Evolutionary conservation across 2,888 invertebrate species (phyloP), one percentile per base, ranked within the genome.

Genomic region (Tinea pellionella): DNA sequence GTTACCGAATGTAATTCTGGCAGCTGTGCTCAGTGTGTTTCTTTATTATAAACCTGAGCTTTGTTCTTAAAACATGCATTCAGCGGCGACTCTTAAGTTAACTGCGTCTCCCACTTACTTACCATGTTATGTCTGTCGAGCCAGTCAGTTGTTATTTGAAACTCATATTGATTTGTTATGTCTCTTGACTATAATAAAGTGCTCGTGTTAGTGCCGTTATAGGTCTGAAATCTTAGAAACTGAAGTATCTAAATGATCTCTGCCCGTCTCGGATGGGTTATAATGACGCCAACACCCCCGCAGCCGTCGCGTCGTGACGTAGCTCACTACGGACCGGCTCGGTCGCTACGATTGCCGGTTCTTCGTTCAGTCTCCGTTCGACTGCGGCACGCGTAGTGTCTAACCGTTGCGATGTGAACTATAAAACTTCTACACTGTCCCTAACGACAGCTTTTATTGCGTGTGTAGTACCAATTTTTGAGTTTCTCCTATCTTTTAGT

Each of bases 321-420:
- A 65, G 67, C 53, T 53, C 19, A 24, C 53, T 15, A 19, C 55
- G 55, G 12, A 29, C 24, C 55, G 58, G 41, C 58, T 47, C 13
- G 63, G 60, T 12, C 41, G 47, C 43, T 16, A 18, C 67, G 57
- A 62, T 29, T 74, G 73, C 68, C 41, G 42, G 19, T 32, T 24
- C 57, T 19, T n/a, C 57, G 32, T 15, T 11, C 78, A 86, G 86
- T 86, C 84, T 81, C 70, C 78, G 80, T 80, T 77, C 84, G 72
- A 77, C 77, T 80, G 82, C 84, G 84, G 80, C 84, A 80, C 85
- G 74, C 76, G 78, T 78, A 77, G 84, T 82, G 81, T 83, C 78
- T 78, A 77, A 68, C 83, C 85, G 87, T 69, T 87, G 87, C 82
- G 77, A 87, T 87, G 87, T 87, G 83, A 87, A 85, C 87, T 77